Evolutionary conservation across 2,797 vertebrate species (phyloP), one percentile per base, ranked within the genome.

Genomic region (Intellagama lesueurii): DNA sequence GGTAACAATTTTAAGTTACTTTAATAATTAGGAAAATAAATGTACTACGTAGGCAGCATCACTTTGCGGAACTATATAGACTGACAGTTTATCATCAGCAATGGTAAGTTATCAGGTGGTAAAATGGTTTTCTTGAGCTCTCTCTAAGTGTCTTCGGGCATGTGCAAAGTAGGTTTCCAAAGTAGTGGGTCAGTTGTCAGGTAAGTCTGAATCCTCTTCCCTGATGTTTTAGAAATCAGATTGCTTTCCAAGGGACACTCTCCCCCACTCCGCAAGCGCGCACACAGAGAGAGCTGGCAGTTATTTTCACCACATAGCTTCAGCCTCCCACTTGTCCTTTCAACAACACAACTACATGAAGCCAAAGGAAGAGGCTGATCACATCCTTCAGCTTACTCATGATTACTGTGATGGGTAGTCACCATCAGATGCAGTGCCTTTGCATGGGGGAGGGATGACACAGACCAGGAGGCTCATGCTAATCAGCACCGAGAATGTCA

Each of bases 401-500:
- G 56, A 16, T 81, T 64, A 68, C 6, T 19, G 35, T 28, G 24
- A 28, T 22, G 6, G 49, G 47, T 49, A 79, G 35, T 88, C 49
- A n/a, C 19, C 44, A 56, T 44, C 87, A 76, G 28, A 16, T 14
- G 78, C 79, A 12, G 32, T n/a, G 40, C 77, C 82, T 40, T 56
- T 26, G 9, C 26, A 40, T 14, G 44, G 52, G 26, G 30, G 40
- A 44, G 77, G 76, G n/a, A 88, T 69, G 87, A 91, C 87, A 91
- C 81, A 84, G 44, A 49, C 70, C 60, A 44, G 78, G 73, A 80
- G 47, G 32, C 35, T 86, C 40, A 47, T 6, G 32, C 83, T 86
- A 60, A 88, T 77, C 72, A 64, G 72, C 73, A 19, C 32, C 1
- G 26, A 82, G 79, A 91, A 91, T 81, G 83, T 35, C 83, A 86